Percentiles rank a stretch among this genome's conserved stretches.
phyloP scores from a whole-genome alignment of 2,797 vertebrate genomes.

The Xiphophorus birchmanni region DNA sequence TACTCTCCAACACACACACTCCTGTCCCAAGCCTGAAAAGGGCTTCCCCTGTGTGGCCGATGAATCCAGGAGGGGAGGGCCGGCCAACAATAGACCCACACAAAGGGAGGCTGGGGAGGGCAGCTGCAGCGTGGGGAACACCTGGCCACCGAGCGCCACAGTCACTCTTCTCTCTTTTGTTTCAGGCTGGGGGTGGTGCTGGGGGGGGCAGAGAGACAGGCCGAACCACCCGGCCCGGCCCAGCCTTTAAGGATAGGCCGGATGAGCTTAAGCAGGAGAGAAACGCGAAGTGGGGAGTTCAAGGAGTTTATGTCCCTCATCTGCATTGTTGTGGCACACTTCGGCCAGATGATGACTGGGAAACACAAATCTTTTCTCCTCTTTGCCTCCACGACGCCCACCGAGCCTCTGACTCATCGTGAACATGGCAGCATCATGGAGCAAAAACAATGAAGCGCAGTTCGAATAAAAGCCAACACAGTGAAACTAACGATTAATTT shows the following conservation, averaged over 20 bases:
- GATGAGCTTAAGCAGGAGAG: slow-evolving; percentile 22
- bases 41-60: slow-evolving; percentile 75
- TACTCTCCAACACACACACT: slow-evolving; percentile 50
- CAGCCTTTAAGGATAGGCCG: slow-evolving; percentile 58
- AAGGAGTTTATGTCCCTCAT: slow-evolving; percentile 62
- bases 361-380: slow-evolving; percentile 55
- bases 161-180: slow-evolving; percentile 76
- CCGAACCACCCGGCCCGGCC: slow-evolving; percentile 23
- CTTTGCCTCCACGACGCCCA: slow-evolving; percentile 19
- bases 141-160: slow-evolving; percentile 76
- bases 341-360: slow-evolving; percentile 61
- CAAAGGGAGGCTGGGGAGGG: slow-evolving; percentile 78
- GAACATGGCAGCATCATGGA: not conserved
- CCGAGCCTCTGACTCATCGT: not conserved
- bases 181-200: slow-evolving; percentile 20
- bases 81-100: slow-evolving; percentile 74
- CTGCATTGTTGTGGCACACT: slow-evolving; percentile 79
- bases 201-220: slow-evolving; percentile 13
- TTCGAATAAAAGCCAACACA: not conserved
- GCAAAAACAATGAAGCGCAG: not conserved
- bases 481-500: too few relatives aligned
- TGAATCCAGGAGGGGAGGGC: slow-evolving; percentile 79
- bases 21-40: slow-evolving; percentile 65
- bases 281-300: slow-evolving; percentile 46
- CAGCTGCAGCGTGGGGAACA: slow-evolving; percentile 82